phyloP scores from a whole-genome alignment of 2,113 vertebrate species.

The Notothenia coriiceps region DNA sequence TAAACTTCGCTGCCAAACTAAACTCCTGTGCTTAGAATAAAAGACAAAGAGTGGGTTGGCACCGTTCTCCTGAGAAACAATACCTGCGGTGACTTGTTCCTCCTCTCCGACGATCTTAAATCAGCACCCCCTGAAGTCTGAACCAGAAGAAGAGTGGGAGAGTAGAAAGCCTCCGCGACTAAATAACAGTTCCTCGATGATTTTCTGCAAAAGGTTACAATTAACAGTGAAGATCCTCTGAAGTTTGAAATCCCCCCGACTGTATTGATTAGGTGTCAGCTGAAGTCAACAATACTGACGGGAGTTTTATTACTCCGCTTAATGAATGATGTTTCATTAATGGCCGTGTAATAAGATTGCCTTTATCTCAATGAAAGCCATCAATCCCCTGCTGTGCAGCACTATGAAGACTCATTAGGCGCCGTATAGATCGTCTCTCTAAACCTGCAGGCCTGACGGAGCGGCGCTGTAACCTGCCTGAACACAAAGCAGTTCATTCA shows the following conservation, averaged over 20 bases:
- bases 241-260: constrained; percentile 50
- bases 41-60: not conserved
- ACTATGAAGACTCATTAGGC: constrained; percentile 70
- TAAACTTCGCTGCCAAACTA: constrained; percentile 28
- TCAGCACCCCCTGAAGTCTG: constrained; percentile 25
- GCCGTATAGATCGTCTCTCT: constrained; percentile 37
- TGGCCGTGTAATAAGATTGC: constrained; percentile 79
- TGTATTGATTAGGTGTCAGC: constrained; percentile 67
- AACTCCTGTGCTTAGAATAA: constrained; percentile 32
- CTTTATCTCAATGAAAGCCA: constrained; percentile 75
- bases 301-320: constrained; percentile 78
- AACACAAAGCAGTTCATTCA: not conserved
- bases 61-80: constrained; percentile 20
- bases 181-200: not conserved
- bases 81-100: constrained; percentile 9
- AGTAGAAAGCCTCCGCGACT: not conserved
- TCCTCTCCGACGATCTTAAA: constrained; percentile 2
- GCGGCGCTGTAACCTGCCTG: not conserved
- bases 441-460: constrained; percentile 22
- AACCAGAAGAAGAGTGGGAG: not conserved
- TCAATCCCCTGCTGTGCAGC: constrained; percentile 70
- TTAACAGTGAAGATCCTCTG: constrained; percentile 25
- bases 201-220: constrained; percentile 43
- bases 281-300: constrained; percentile 73
- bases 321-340: constrained; percentile 86